Base-by-base conservation (phyloP, 2,888 invertebrate genomes). In the Epinotia ramella region DNA sequence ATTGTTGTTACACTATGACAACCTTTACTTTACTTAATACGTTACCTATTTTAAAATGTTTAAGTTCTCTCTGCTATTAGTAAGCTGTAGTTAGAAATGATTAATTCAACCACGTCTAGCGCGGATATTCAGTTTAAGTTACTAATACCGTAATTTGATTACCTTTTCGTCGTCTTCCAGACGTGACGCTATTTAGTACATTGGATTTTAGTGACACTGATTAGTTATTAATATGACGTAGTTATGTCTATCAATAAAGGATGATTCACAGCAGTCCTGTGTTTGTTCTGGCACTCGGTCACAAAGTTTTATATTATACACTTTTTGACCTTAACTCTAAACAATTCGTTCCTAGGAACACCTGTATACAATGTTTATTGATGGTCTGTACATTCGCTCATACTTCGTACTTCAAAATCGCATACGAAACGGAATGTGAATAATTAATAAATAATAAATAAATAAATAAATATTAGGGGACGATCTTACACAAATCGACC, bases 71-170 rank as follows among this genome's bases (percentile, higher is more conserved):
- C 20, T 68, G 28, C 0, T 28, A 6, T 46, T n/a, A 12, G 7
- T 73, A 73, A 73, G 44, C 59, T 73, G 11, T 59, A 46, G 28
- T 6, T 44, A n/a, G 44, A 28, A 73, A 73, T 66, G 65, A 73
- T 66, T 73, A 66, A 66, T 73, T 73, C 73, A 73, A 56, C 46
- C 59, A 46, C 73, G 59, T 59, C 65, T 59, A 59, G 49, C 24
- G 7, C 9, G 65, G 59, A 66, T 66, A 49, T 73, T 49, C 49
- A 20, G 73, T 73, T 73, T 60, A 33, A 73, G 65, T 66, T 28
- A 66, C 73, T 65, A 73, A 66, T 73, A 66, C 64, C 46, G 59
- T 73, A 66, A 65, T 66, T 66, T 60, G 46, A 59, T 70, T 60
- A 62, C 62, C 59, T 70, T 70, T 46, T 46, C 69, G 28, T 62